Evolutionary conservation across 2,113 vertebrate species (phyloP).

Genomic region (Anarrhichthys ocellatus): DNA sequence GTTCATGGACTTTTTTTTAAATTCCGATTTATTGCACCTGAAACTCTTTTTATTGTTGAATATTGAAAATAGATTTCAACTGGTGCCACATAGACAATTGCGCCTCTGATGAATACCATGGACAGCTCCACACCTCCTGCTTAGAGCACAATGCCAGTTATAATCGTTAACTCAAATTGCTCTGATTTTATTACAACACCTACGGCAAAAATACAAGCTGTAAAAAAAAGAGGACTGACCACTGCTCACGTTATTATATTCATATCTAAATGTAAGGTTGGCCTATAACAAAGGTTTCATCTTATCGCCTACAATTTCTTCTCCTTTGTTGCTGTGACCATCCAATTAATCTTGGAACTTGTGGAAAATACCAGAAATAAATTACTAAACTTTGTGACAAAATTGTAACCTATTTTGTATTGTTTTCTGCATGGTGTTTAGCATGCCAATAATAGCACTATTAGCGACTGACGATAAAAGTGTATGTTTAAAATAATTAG

Average conservation of each 20-base stretch:
- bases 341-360: slow-evolving; percentile 91
- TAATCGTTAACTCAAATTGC: slow-evolving; percentile 84
- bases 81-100: not conserved
- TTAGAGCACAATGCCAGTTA: slow-evolving; percentile 89
- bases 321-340: slow-evolving; percentile 89
- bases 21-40: slow-evolving; percentile 11
- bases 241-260: slow-evolving; percentile 87
- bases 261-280: slow-evolving; percentile 72
- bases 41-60: slow-evolving; percentile 14
- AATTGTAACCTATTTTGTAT: not conserved
- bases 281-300: slow-evolving; percentile 63
- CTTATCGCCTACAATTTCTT: slow-evolving; percentile 88
- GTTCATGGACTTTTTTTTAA: slow-evolving; percentile 13
- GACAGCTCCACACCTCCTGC: slow-evolving; percentile 84
- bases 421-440: not conserved
- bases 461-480: slow-evolving; percentile 13
- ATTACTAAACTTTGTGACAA: not conserved
- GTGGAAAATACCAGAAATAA: slow-evolving; percentile 45
- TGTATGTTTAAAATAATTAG: slow-evolving; percentile 75
- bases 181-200: slow-evolving; percentile 82
- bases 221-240: slow-evolving; percentile 81
- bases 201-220: slow-evolving; percentile 80
- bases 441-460: not conserved
- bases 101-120: slow-evolving; percentile 33
- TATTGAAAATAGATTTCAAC: not conserved